phyloP scores from a whole-genome alignment of 2,797 vertebrate genomes.

The Streptopelia turtur region DNA sequence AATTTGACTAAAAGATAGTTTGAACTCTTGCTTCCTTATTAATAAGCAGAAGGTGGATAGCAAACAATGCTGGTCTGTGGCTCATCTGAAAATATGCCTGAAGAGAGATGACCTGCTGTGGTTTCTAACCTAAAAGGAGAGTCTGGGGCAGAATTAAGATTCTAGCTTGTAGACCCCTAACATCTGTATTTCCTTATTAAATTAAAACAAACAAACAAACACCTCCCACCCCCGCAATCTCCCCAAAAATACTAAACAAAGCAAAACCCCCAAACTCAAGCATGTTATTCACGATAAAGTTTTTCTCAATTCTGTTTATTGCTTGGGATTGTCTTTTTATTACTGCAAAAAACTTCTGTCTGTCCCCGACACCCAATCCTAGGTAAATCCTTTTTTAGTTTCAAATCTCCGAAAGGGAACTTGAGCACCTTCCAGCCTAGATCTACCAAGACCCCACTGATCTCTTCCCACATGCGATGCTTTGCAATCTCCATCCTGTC shows the following conservation, averaged over 20 bases:
- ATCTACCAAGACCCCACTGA: neutral
- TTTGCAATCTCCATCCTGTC: neutral
- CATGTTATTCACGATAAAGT: rapidly evolving
- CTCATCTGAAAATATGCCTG: neutral
- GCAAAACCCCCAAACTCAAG: neutral
- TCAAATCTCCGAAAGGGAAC: neutral
- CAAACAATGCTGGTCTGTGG: neutral
- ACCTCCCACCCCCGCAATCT: no score
- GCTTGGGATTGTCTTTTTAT: neutral
- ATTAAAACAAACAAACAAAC: neutral
- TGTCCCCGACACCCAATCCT: neutral
- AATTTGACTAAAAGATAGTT: neutral
- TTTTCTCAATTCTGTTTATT: neutral
- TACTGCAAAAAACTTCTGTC: neutral
- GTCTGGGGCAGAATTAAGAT: neutral
- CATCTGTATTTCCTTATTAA: neutral
- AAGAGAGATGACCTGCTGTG: neutral
- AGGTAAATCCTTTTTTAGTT: neutral
- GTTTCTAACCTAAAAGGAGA: neutral
- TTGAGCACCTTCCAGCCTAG: neutral
- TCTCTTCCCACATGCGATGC: neutral
- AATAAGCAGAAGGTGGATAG: neutral
- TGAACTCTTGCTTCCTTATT: neutral
- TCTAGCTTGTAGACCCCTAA: neutral
- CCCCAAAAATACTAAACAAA: neutral